Evolutionary conservation across 2,888 invertebrate species (phyloP).

Genomic region (Phragmatobia fuliginosa): DNA sequence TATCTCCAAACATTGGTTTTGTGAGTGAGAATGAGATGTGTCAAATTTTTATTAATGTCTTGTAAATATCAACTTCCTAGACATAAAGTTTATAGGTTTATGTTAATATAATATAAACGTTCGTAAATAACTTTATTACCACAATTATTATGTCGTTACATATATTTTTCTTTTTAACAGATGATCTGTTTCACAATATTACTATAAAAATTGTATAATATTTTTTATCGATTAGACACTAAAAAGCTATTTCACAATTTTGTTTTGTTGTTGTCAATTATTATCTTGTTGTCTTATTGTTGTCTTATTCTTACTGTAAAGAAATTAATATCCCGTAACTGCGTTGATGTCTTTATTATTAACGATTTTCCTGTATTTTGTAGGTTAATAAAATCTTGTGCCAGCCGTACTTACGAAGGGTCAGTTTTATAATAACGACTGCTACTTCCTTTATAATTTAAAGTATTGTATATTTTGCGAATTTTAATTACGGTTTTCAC

Average conservation of each 20-base stretch:
- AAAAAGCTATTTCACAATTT: no score
- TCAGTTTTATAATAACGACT: no score
- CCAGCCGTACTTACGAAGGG: not conserved
- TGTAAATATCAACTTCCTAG: no score
- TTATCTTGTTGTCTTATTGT: no score
- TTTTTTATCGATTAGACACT: not conserved
- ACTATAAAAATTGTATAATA: not conserved
- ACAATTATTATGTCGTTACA: not conserved
- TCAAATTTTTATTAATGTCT: no score
- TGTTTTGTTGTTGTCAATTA: no score
- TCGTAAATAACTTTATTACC: not conserved
- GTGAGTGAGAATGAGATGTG: no score
- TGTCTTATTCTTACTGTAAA: not conserved
- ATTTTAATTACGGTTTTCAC: no score
- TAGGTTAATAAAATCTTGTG: not conserved
- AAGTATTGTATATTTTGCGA: no score
- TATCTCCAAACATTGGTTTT: no score
- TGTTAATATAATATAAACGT: not conserved
- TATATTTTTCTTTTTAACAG: not conserved
- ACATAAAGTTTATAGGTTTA: not conserved
- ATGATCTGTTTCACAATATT: not conserved
- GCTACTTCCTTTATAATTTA: no score
- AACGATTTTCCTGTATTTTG: not conserved
- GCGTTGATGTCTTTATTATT: slow-evolving; percentile 25
- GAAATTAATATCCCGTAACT: not conserved